These are phyloP conservation scores for Phodopus roborovskii DNA, from an alignment of 2,113 vertebrate genomes.

Conservation along the genomic window DNA sequence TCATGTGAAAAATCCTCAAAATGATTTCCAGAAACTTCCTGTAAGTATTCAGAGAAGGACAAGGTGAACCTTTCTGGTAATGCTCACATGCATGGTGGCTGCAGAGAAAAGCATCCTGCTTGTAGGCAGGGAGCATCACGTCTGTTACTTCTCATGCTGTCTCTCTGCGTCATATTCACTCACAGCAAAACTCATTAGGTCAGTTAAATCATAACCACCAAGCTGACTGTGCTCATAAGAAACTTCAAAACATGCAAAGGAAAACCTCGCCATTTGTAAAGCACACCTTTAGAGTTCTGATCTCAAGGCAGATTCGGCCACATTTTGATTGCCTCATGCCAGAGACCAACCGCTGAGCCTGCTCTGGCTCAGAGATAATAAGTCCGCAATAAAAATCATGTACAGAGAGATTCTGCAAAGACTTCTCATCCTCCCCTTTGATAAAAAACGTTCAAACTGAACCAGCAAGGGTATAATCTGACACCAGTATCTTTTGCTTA, in stretches of 20 bases:
- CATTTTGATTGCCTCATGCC: conserved; percentile 40
- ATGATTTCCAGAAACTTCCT: conserved; percentile 77
- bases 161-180: conserved; percentile 49
- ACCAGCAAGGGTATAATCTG: conserved; percentile 56
- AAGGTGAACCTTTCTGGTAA: conserved; percentile 51
- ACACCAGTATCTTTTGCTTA: conserved; percentile 21
- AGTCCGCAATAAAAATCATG: conserved; percentile 45
- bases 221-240: conserved; percentile 26
- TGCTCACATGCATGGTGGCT: background rate
- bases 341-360: conserved; percentile 60
- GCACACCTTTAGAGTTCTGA: conserved; percentile 36
- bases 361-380: conserved; percentile 63
- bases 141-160: conserved; percentile 63
- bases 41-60: conserved; percentile 65
- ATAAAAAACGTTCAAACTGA: conserved; percentile 67
- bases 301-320: conserved; percentile 43
- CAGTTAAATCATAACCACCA: conserved; percentile 41
- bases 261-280: background rate
- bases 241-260: conserved; percentile 22
- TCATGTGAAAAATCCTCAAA: conserved; percentile 65
- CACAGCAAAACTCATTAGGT: conserved; percentile 25
- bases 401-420: conserved; percentile 63
- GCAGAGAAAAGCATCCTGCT: conserved; percentile 57
- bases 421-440: conserved; percentile 61
- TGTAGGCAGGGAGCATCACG: conserved; percentile 58